Evolutionary conservation across 1,140 invertebrate species (phyloP), one percentile per base, ranked within the genome.

Genomic region (Drosophila teissieri): DNA sequence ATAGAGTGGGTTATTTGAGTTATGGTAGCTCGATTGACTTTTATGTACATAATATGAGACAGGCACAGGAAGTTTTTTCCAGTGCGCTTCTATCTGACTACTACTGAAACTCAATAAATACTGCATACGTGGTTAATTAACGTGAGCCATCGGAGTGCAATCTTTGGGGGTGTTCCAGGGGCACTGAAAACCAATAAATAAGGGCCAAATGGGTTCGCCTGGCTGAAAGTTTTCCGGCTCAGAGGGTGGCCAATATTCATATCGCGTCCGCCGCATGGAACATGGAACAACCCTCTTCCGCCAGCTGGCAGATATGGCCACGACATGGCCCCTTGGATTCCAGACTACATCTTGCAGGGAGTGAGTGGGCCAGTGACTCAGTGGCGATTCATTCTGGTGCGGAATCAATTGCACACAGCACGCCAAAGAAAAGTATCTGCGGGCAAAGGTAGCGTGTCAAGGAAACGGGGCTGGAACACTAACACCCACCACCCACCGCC

Each of bases 401-500:
- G 65, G 39, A 67, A 36, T 36, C 57, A 65, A 65, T 64, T 68
- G 64, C 64, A 68, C 64, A 67, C 64, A 51, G 56, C 49, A 62
- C 57, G 48, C 61, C 52, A 63, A 73, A 64, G 39, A 44, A 44
- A 40, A 64, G 24, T 49, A 61, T 64, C 56, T 65, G 27, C 46
- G 64, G 46, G 36, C 31, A 53, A 65, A 68, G 64, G 64, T 85
- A 77, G 57, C 57, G 17, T 73, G 63, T 73, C 83, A 76, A 85
- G 83, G 69, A 73, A 73, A 73, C 27, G 45, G 36, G 31, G 44
- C 42, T 57, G 53, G 44, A 70, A 67, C 24, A 40, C 44, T 51
- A 46, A 22, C 60, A 17, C 34, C 24, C 31, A 5, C 19, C 40
- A 11, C 34, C 36, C 42, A 27, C 45, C 54, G 44, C 69, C 65